Evolutionary conservation across 2,113 vertebrate species (phyloP).

Genomic region (Cnemophilus loriae): DNA sequence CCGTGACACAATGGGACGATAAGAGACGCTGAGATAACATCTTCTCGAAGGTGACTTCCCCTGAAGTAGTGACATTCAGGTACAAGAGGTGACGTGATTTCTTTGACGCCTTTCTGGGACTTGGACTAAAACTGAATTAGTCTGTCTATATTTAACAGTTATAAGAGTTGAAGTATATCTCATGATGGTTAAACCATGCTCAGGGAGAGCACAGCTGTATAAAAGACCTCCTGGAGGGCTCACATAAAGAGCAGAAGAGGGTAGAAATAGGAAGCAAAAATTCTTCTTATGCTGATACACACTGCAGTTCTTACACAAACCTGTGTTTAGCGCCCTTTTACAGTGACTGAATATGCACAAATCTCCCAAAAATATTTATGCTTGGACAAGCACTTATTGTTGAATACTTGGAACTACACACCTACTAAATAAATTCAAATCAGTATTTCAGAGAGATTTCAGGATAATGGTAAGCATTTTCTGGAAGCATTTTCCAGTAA

Average conservation of each 20-base stretch:
- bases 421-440: neutral
- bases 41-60: neutral
- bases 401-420: neutral
- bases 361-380: slow-evolving; percentile 31
- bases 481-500: neutral
- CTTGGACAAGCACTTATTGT: slow-evolving; percentile 31
- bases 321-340: neutral
- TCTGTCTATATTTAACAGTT: neutral
- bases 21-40: neutral
- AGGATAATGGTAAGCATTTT: neutral
- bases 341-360: slow-evolving; percentile 23
- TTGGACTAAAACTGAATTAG: neutral
- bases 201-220: neutral
- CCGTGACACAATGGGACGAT: neutral
- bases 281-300: neutral
- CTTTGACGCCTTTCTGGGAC: neutral
- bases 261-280: neutral
- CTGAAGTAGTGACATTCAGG: neutral
- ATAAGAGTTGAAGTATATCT: neutral
- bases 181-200: neutral
- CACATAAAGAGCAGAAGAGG: neutral
- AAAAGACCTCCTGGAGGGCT: neutral
- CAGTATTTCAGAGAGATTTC: neutral
- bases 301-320: neutral
- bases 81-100: neutral